A percentile compares a stretch with the other conserved stretches of the same genome.
phyloP scores from a whole-genome alignment of 2,113 vertebrate species.

The Loxodonta africana region DNA sequence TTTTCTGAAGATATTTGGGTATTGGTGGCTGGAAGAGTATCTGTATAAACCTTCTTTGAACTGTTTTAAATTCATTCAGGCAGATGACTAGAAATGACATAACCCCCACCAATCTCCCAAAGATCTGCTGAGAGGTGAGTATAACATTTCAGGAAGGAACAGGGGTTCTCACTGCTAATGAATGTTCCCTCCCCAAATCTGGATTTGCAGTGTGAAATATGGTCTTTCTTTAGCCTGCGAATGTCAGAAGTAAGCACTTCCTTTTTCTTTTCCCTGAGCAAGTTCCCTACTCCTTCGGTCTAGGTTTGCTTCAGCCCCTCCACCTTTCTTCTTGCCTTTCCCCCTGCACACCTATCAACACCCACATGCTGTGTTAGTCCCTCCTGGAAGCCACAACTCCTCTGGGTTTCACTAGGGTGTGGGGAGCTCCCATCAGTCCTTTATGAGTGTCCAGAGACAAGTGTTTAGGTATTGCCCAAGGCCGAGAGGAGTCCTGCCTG shows the following conservation, averaged over 20 bases:
- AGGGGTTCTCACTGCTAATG: background rate
- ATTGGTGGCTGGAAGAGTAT: background rate
- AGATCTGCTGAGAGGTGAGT: background rate
- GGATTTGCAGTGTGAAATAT: background rate
- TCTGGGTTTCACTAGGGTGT: background rate
- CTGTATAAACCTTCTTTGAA: background rate
- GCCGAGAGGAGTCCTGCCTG: background rate
- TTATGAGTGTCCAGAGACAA: background rate
- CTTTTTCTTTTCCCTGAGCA: background rate
- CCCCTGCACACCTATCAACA: accelerated
- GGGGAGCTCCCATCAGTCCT: background rate
- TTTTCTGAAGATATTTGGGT: background rate
- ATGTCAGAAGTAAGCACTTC: conserved; percentile 29
- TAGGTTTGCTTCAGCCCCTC: conserved; percentile 28
- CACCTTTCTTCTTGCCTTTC: background rate
- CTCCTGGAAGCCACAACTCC: background rate
- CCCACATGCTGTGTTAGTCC: background rate
- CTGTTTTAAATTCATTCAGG: conserved; percentile 37
- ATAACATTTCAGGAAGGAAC: background rate
- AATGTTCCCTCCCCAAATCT: background rate
- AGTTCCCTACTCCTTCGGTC: conserved; percentile 47
- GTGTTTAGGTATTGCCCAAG: accelerated
- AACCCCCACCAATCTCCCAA: background rate
- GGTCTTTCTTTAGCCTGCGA: conserved; percentile 11
- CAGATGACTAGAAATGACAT: conserved; percentile 31